These are phyloP conservation scores for Lordiphosa mommai DNA, from an alignment of 1,140 invertebrate species.

Conservation along the genomic window DNA sequence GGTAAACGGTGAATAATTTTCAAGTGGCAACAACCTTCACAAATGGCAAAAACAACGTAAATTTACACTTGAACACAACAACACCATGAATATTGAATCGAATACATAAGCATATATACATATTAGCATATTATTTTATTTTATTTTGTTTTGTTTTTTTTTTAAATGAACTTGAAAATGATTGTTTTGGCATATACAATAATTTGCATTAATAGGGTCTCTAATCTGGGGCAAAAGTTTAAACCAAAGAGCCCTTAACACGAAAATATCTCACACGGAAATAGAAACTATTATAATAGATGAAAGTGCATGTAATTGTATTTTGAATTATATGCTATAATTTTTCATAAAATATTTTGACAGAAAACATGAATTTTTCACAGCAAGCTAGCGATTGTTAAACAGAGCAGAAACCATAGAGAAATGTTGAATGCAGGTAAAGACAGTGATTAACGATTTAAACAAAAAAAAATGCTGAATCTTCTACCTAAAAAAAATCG, in stretches of 20 bases:
- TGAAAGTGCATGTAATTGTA: too few species aligned
- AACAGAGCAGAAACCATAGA: not conserved
- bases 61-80: constrained; percentile 49
- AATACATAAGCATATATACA: constrained; percentile 15
- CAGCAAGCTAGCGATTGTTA: not conserved
- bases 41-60: constrained; percentile 29
- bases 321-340: too few species aligned
- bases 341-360: too few species aligned
- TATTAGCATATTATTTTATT: constrained; percentile 27
- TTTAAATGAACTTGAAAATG: constrained; percentile 11
- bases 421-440: too few species aligned
- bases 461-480: constrained; percentile 17
- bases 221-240: not conserved
- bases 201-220: not conserved
- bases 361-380: constrained; percentile 1
- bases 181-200: not conserved
- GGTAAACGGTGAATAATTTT: constrained; percentile 41
- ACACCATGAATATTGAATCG: constrained; percentile 2
- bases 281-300: too few species aligned
- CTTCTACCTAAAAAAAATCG: not conserved
- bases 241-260: too few species aligned
- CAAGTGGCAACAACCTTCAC: constrained; percentile 42
- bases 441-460: not conserved
- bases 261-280: too few species aligned
- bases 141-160: constrained; percentile 11